phyloP scores from a whole-genome alignment of 2,888 invertebrate species.

The Apamea monoglypha region DNA sequence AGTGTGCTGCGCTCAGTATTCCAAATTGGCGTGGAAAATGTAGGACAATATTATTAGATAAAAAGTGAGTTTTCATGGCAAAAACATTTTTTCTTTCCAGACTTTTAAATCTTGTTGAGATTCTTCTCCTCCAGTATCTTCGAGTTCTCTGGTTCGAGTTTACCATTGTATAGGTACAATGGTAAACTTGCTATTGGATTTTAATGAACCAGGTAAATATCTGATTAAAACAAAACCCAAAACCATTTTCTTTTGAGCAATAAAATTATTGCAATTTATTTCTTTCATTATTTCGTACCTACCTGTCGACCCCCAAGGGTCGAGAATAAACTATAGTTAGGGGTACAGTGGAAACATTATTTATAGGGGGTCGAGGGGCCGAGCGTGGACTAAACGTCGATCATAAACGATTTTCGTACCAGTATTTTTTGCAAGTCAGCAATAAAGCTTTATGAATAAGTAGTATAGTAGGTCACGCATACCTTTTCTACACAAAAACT shows the following conservation, averaged over 20 bases:
- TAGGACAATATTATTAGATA: neutral
- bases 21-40: conserved; percentile 15
- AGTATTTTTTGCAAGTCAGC: conserved; percentile 1
- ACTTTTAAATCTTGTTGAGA: neutral
- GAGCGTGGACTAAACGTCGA: no score
- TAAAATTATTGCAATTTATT: neutral
- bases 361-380: no score
- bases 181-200: neutral
- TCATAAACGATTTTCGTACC: neutral
- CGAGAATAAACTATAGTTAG: no score
- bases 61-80: neutral
- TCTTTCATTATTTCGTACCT: neutral
- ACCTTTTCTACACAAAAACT: conserved; percentile 32
- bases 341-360: no score
- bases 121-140: neutral
- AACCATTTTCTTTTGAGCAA: neutral
- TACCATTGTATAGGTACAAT: no score
- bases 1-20: conserved; percentile 28
- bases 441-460: conserved; percentile 28
- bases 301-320: no score
- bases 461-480: conserved; percentile 2
- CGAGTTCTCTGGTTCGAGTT: neutral
- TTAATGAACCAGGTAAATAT: neutral
- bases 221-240: neutral
- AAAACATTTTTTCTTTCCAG: neutral